Evolutionary conservation across 2,797 vertebrate species (phyloP), one percentile per base, ranked within the genome.

Genomic region (Microctenopoma lineatum): DNA sequence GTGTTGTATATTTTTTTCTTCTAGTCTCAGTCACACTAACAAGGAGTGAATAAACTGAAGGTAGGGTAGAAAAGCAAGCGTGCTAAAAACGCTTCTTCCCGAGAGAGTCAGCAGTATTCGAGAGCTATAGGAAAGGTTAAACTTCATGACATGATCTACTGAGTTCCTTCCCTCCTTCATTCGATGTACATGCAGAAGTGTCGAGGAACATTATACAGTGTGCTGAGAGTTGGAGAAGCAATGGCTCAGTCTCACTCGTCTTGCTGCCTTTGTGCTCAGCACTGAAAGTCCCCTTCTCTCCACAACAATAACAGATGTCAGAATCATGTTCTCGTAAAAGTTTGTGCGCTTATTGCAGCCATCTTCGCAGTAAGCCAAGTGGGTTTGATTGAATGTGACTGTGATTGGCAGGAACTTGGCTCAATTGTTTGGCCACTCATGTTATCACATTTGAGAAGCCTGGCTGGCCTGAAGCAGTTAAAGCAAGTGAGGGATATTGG

Each of bases 331-430:
- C 75, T 50, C 79, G 67, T 84, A 77, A 87, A 87, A 90, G 83
- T 86, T 87, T 81, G 79, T 80, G 64, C 66, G 71, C 79, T 87
- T 82, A 83, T 81, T 79, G 81, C 80, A 80, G 75, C 77, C 81
- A 77, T 87, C 58, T 81, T 71, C 66, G 68, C 15, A 68, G 67
- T 82, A 73, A 82, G 69, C 76, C 85, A 84, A 66, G 81, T 77
- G 74, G 62, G 72, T 82, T 85, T 87, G 92, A 90, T 88, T 90
- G 88, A 87, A 80, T 84, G 87, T 84, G 85, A 84, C 83, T 65
- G 68, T 90, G 89, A 92, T 90, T 91, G 91, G 81, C 90, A 92
- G 87, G 42, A 90, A 83, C 81, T 82, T 88, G 85, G 86, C 84
- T 82, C 65, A 25, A 73, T 77, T 90, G 85, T 85, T 85, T 88